Percentiles rank a stretch among this genome's conserved stretches.
phyloP scores from a whole-genome alignment of 1,140 invertebrate genomes.

The Neodiprion pinetum region DNA sequence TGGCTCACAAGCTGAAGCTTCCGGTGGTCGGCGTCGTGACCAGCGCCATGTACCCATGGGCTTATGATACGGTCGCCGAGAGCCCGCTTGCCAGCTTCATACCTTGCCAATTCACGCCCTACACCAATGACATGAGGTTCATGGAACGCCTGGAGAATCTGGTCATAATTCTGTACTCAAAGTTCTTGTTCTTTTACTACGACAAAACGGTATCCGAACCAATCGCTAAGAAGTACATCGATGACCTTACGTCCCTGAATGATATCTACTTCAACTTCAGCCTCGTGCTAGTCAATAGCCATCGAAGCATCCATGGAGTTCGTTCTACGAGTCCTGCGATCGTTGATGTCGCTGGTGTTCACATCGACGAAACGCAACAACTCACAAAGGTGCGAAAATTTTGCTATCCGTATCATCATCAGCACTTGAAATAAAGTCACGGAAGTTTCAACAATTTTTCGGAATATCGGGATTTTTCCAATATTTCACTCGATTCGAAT shows the following conservation, averaged over 20 bases:
- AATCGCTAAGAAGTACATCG: conserved; percentile 59
- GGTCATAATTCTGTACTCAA: conserved; percentile 17
- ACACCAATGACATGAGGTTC: conserved; percentile 35
- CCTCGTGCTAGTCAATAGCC: conserved; percentile 54
- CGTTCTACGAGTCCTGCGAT: conserved; percentile 50
- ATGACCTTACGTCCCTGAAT: conserved; percentile 64
- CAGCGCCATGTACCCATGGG: not conserved
- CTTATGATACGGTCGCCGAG: not conserved
- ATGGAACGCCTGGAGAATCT: conserved; percentile 42
- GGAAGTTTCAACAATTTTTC: too few relatives aligned
- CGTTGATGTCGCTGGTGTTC: conserved; percentile 58
- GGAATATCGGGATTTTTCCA: too few relatives aligned
- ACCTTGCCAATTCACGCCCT: not conserved
- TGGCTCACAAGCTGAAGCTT: not conserved
- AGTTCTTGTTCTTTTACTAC: not conserved
- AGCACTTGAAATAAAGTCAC: too few relatives aligned
- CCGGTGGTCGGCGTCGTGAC: not conserved
- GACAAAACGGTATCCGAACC: not conserved
- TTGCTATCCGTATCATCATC: not conserved
- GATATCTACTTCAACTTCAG: conserved; percentile 59
- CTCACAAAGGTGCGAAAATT: not conserved
- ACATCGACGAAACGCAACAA: conserved; percentile 40
- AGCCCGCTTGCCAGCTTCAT: not conserved
- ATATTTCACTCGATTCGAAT: too few relatives aligned
- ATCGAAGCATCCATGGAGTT: conserved; percentile 50